A percentile compares a stretch with the other conserved stretches of the same genome.
phyloP scores from a whole-genome alignment of 2,888 invertebrate genomes.

The Neoaliturus tenellus region DNA sequence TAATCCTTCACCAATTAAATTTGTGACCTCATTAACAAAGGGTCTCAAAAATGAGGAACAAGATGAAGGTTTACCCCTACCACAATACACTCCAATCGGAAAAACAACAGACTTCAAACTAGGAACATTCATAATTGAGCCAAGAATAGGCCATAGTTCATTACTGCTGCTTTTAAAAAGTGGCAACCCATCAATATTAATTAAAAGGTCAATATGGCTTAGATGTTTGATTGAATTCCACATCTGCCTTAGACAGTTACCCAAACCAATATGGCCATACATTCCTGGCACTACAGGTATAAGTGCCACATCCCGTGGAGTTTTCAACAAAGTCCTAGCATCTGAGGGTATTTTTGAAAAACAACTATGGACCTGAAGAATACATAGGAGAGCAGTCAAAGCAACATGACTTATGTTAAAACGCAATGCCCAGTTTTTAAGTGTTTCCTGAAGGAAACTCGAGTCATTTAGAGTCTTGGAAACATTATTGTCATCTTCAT shows the following conservation, averaged over 20 bases:
- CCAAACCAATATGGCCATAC: neutral
- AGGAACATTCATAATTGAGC: neutral
- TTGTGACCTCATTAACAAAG: no score
- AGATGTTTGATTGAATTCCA: neutral
- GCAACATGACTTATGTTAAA: neutral
- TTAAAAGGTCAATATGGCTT: neutral
- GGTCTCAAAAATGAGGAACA: no score
- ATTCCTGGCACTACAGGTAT: neutral
- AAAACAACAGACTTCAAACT: neutral
- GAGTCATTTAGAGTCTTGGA: no score
- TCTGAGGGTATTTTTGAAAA: neutral
- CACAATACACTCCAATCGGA: constrained; percentile 30
- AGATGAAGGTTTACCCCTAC: neutral
- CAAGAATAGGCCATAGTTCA: neutral
- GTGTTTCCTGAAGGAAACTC: no score
- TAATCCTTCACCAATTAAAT: no score
- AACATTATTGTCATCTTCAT: no score
- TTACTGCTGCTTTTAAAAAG: constrained; percentile 36
- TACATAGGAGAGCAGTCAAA: neutral
- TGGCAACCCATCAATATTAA: constrained; percentile 54
- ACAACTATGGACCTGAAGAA: neutral
- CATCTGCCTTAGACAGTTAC: neutral
- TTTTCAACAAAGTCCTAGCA: neutral
- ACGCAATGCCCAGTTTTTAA: no score
- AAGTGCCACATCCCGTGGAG: neutral